phyloP scores from a whole-genome alignment of 1,140 invertebrate species.

The Coelopa frigida region DNA sequence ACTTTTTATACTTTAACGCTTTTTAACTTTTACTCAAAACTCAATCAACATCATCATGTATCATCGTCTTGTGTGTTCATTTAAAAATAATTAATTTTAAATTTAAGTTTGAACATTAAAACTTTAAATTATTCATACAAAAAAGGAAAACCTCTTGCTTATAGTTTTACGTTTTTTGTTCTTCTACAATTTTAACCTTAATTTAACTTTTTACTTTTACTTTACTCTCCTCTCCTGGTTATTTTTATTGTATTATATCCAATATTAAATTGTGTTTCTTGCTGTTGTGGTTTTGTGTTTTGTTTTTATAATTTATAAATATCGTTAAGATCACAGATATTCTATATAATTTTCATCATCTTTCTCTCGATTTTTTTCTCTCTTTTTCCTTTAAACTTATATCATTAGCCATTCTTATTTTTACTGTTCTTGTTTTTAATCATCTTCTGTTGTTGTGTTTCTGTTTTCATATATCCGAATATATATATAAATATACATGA shows the following conservation, averaged over 20 bases:
- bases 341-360: conserved; percentile 25
- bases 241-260: conserved; percentile 1
- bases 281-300: conserved; percentile 9
- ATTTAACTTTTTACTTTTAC: neutral
- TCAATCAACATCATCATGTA: too few relatives aligned
- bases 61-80: too few relatives aligned
- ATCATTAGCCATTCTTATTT: conserved; percentile 5
- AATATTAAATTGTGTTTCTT: conserved; percentile 3
- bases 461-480: too few relatives aligned
- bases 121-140: too few relatives aligned
- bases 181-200: too few relatives aligned
- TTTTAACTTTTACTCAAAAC: too few relatives aligned
- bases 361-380: conserved; percentile 5
- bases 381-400: neutral
- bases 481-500: too few relatives aligned
- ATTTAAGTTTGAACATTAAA: too few relatives aligned
- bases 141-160: too few relatives aligned
- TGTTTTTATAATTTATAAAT: conserved; percentile 24
- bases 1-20: too few relatives aligned
- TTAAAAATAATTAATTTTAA: too few relatives aligned
- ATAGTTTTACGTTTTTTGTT: too few relatives aligned
- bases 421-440: conserved; percentile 25
- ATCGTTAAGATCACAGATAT: conserved; percentile 46
- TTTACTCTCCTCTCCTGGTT: neutral
- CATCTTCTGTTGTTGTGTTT: conserved; percentile 8